Conservation (phyloP, 1,140 invertebrate genomes). For the Nebria ingens region DNA sequence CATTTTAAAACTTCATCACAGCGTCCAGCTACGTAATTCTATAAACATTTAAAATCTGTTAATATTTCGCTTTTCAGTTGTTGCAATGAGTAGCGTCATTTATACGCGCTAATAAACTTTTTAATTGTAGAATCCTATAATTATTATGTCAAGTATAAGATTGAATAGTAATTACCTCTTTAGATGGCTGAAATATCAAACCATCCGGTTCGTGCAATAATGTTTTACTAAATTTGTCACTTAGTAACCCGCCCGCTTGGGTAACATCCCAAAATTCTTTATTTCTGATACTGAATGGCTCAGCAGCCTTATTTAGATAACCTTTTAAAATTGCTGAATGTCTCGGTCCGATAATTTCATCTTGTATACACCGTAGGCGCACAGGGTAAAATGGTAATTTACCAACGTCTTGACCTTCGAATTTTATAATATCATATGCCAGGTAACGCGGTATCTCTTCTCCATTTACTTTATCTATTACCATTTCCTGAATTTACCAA, state of each 20-base stretch:
- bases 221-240: constrained; percentile 75
- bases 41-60: constrained; percentile 31
- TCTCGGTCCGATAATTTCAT: constrained; percentile 55
- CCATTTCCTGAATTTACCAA: constrained; percentile 67
- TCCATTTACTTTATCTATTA: constrained; percentile 74
- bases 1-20: constrained; percentile 89
- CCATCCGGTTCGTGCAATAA: constrained; percentile 94
- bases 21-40: constrained; percentile 74
- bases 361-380: constrained; percentile 67
- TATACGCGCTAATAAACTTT: too few relatives aligned
- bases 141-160: not conserved
- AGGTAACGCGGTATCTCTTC: constrained; percentile 76
- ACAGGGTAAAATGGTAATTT: constrained; percentile 64
- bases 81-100: too few relatives aligned
- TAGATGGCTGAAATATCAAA: constrained; percentile 91
- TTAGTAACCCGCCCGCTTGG: constrained; percentile 56
- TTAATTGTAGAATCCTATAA: too few relatives aligned
- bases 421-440: constrained; percentile 90
- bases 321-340: constrained; percentile 64
- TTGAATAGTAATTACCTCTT: constrained; percentile 43
- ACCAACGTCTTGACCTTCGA: constrained; percentile 69
- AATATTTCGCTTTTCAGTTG: constrained; percentile 10
- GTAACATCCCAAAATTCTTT: constrained; percentile 86
- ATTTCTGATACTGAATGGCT: constrained; percentile 78
- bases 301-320: constrained; percentile 57